Evolutionary conservation across 2,797 vertebrate species (phyloP).

Genomic region (Cyprinella venusta): DNA sequence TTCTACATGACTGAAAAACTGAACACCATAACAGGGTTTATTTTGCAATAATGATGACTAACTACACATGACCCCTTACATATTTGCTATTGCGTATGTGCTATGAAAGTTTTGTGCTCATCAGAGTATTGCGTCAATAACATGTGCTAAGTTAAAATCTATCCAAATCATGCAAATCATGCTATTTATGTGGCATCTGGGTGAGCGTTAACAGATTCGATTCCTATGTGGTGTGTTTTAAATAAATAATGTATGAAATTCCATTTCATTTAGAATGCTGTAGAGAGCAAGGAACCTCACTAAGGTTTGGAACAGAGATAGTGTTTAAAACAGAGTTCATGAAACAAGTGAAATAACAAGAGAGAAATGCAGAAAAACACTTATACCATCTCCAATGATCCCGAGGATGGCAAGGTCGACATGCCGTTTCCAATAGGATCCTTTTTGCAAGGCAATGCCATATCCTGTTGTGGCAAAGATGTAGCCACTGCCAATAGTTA

Average conservation of each 20-base stretch:
- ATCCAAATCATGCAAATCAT: not conserved
- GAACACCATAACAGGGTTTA: too few relatives aligned
- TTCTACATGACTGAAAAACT: too few relatives aligned
- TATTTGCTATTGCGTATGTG: not conserved
- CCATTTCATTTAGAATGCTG: not conserved
- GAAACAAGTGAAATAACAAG: not conserved
- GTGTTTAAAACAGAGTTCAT: not conserved
- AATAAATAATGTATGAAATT: slow-evolving; percentile 8
- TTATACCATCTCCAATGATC: slow-evolving; percentile 94
- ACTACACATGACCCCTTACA: not conserved
- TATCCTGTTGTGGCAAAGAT: slow-evolving; percentile 98
- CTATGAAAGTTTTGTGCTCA: not conserved
- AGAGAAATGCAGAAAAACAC: not conserved
- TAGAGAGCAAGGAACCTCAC: not conserved
- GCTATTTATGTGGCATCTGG: not conserved
- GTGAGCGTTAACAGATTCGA: not conserved
- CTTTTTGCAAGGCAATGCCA: slow-evolving; percentile 96
- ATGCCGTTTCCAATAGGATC: slow-evolving; percentile 94
- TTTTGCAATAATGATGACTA: too few relatives aligned
- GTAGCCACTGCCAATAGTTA: slow-evolving; percentile 97
- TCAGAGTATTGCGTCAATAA: not conserved
- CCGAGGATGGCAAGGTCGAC: slow-evolving; percentile 96
- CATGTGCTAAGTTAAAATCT: not conserved
- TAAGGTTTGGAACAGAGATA: not conserved
- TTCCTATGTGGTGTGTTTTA: not conserved